Percentiles rank a stretch among this genome's conserved stretches.
These are phyloP conservation scores for Myotis davidii DNA, from an alignment of 2,113 vertebrate species.

Conservation along the genomic window DNA sequence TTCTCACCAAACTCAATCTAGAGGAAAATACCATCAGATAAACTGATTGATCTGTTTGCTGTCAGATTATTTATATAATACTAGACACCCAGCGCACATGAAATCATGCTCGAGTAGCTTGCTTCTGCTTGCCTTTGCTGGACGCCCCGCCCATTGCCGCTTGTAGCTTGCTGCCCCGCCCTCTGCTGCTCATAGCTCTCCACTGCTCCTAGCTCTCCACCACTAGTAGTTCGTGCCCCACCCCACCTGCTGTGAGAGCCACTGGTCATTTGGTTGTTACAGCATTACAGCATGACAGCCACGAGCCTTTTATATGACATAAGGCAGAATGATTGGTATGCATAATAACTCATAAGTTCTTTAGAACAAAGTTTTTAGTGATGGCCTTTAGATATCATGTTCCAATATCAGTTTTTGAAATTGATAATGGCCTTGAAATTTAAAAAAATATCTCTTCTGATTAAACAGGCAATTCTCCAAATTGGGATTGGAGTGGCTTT, in stretches of 20 bases:
- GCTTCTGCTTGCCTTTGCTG: too few relatives aligned
- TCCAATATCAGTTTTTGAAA: neutral
- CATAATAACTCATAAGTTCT: neutral
- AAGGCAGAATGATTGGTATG: neutral
- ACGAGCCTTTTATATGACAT: too few relatives aligned
- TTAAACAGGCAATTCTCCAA: constrained; percentile 57
- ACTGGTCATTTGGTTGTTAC: too few relatives aligned
- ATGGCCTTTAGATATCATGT: neutral
- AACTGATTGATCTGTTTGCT: neutral
- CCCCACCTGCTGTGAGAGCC: too few relatives aligned
- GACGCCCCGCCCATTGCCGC: too few relatives aligned
- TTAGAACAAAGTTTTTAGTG: constrained; percentile 35
- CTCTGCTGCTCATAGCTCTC: too few relatives aligned
- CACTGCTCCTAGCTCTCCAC: too few relatives aligned
- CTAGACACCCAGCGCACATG: too few relatives aligned
- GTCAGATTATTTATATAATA: neutral
- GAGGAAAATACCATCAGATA: neutral
- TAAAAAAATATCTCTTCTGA: neutral
- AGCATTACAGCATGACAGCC: too few relatives aligned
- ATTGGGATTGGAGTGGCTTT: constrained; percentile 61
- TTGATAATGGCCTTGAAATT: constrained; percentile 35
- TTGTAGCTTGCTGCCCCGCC: too few relatives aligned
- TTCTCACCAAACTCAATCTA: neutral
- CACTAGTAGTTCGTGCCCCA: too few relatives aligned
- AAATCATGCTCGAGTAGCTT: too few relatives aligned